Conservation (phyloP, 35 echinoderm and acorn worm species). For the Holothuria glaberrima region DNA sequence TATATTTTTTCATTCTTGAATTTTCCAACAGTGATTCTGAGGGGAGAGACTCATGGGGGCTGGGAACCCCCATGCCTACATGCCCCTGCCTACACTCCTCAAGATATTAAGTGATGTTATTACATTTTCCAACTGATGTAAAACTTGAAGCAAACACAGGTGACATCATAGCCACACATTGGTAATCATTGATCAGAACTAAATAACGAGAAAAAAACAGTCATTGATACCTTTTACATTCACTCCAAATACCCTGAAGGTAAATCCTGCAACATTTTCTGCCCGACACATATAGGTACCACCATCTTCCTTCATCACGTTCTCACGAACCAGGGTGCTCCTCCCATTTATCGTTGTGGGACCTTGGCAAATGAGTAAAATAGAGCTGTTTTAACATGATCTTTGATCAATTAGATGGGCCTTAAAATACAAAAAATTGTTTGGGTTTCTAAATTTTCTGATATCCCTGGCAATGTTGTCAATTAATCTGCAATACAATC, state of each 20-base stretch:
- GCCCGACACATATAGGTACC: slow-evolving; percentile 85
- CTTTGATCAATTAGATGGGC: too few relatives aligned
- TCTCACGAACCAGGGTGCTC: slow-evolving; percentile 77
- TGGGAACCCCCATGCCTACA: too few relatives aligned
- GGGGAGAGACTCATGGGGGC: too few relatives aligned
- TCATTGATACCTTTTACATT: slow-evolving; percentile 66
- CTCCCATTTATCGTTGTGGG: slow-evolving; percentile 79
- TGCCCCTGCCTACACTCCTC: neutral
- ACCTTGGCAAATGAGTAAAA: slow-evolving; percentile 14
- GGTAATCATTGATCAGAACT: neutral
- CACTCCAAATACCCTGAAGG: slow-evolving; percentile 49
- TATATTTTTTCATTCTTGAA: too few relatives aligned
- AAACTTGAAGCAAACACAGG: neutral
- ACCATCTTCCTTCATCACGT: slow-evolving; percentile 79
- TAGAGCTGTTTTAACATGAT: too few relatives aligned
- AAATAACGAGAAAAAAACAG: neutral
- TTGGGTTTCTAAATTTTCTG: neutral
- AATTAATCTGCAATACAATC: too few relatives aligned
- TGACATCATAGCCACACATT: neutral
- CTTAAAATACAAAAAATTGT: neutral
- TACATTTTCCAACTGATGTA: neutral
- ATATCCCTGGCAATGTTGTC: too few relatives aligned
- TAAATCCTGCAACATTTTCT: slow-evolving; percentile 57
- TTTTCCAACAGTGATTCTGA: too few relatives aligned
- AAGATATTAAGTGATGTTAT: neutral